These are phyloP conservation scores for Sarcophaga bullata DNA, from an alignment of 1,140 invertebrate genomes.

Conservation along the genomic window DNA sequence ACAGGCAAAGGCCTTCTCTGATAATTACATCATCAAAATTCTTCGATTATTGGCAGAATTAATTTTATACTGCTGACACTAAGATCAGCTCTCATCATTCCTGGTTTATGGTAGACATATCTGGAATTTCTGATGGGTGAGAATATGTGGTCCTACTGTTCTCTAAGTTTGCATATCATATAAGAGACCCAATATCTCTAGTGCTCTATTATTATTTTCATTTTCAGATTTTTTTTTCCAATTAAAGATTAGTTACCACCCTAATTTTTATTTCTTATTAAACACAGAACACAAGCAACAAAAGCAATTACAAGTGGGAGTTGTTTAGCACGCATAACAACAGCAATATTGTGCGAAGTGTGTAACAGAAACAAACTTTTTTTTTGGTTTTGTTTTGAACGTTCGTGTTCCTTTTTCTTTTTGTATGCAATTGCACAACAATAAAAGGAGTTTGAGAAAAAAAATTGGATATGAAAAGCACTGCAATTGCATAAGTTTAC, in stretches of 20 bases:
- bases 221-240: too few species aligned
- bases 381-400: too few species aligned
- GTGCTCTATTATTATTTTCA: too few species aligned
- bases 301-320: constrained; percentile 3
- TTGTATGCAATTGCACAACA: not conserved
- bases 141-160: too few species aligned
- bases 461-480: not conserved
- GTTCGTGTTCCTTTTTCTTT: too few species aligned
- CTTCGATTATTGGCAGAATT: too few species aligned
- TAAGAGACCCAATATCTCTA: not conserved
- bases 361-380: not conserved
- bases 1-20: too few species aligned
- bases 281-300: not conserved
- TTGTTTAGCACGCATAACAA: constrained; percentile 18
- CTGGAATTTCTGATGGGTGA: too few species aligned
- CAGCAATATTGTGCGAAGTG: constrained; percentile 2
- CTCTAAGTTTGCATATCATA: not conserved
- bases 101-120: too few species aligned
- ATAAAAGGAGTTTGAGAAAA: not conserved
- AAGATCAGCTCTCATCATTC: too few species aligned
- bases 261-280: not conserved
- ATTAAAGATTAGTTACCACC: not conserved
- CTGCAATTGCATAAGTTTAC: not conserved
- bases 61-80: too few species aligned
- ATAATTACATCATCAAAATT: too few species aligned